phyloP scores from a whole-genome alignment of 1,140 invertebrate species.

The Teleopsis dalmanni region DNA sequence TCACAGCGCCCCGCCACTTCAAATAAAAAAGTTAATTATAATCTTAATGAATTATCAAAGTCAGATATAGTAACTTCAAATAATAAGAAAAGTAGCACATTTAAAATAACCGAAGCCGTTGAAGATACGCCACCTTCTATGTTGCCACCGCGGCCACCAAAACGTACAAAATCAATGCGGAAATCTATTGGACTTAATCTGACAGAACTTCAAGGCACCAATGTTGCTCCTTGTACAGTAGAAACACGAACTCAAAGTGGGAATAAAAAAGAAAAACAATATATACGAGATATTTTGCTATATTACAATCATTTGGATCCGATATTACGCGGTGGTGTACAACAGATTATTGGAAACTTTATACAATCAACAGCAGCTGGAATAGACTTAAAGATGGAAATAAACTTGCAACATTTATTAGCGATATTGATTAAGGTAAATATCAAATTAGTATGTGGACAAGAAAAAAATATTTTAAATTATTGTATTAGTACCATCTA shows the following conservation, averaged over 20 bases:
- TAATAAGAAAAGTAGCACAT: conserved; percentile 7
- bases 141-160: conserved; percentile 31
- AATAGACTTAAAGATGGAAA: conserved; percentile 36
- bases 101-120: conserved; percentile 17
- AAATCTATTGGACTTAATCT: conserved; percentile 5
- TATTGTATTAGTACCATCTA: not conserved
- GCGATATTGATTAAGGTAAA: conserved; percentile 38
- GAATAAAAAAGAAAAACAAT: conserved; percentile 30
- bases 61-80: conserved; percentile 32
- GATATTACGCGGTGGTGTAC: conserved; percentile 64
- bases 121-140: conserved; percentile 28
- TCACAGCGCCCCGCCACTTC: conserved; percentile 6
- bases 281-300: conserved; percentile 59
- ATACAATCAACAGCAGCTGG: conserved; percentile 42
- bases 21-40: not conserved
- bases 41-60: conserved; percentile 17
- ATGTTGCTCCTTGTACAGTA: not conserved
- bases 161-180: conserved; percentile 34
- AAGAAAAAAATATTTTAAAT: not conserved
- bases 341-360: conserved; percentile 57
- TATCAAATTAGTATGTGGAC: not conserved
- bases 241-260: not conserved
- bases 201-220: too few species aligned
- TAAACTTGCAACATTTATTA: conserved; percentile 46
- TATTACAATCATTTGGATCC: conserved; percentile 69